A percentile compares a stretch with the other conserved stretches of the same genome.
Conservation (phyloP, 2,888 invertebrate species). For the Smittia aterrima region DNA sequence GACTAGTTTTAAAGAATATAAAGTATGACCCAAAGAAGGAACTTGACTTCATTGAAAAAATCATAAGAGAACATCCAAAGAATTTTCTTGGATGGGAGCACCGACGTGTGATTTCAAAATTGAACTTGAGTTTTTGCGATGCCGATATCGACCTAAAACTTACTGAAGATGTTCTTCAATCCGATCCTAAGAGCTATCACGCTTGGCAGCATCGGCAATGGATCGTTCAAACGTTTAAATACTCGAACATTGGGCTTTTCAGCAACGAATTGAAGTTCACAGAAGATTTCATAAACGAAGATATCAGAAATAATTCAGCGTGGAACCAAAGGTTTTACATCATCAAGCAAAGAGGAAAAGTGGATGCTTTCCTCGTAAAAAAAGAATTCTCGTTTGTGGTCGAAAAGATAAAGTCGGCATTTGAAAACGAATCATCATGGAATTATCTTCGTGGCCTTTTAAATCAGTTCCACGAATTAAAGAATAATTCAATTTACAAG, state of each 20-base stretch:
- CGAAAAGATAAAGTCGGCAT: conserved; percentile 75
- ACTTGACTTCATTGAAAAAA: conserved; percentile 73
- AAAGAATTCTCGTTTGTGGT: conserved; percentile 79
- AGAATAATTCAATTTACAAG: no score
- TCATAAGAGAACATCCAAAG: conserved; percentile 83
- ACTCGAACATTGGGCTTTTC: conserved; percentile 65
- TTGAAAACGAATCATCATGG: conserved; percentile 98
- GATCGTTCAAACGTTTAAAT: conserved; percentile 81
- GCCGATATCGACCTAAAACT: conserved; percentile 76
- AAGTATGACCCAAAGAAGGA: conserved; percentile 78
- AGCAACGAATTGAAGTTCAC: conserved; percentile 83
- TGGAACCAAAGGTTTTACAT: conserved; percentile 99
- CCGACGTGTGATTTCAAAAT: conserved; percentile 79
- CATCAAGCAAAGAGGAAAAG: conserved; percentile 76
- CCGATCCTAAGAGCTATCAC: conserved; percentile 98
- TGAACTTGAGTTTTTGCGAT: conserved; percentile 67
- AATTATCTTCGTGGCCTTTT: conserved; percentile 83
- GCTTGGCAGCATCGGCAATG: conserved; percentile 98
- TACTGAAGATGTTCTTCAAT: conserved; percentile 72
- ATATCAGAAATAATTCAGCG: conserved; percentile 96
- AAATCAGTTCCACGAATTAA: conserved; percentile 41
- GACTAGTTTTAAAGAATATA: conserved; percentile 80
- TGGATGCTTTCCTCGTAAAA: conserved; percentile 66
- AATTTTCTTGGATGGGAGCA: conserved; percentile 99
- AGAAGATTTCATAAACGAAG: conserved; percentile 74